phyloP scores from a whole-genome alignment of 92 coral and sea anemone species.

The Umimayanthus chanpuru region DNA sequence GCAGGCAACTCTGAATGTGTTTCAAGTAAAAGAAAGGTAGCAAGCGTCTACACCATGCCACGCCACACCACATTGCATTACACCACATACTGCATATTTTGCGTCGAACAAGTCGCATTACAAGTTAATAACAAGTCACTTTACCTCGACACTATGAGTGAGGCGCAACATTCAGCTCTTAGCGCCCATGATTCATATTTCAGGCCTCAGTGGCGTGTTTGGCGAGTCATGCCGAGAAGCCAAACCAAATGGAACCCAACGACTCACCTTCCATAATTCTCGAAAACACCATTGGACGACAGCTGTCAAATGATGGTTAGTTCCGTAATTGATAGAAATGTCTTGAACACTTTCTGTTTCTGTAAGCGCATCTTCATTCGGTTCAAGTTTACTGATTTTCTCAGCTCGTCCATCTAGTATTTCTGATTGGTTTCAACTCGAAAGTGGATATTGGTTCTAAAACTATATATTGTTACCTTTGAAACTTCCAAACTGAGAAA shows the following conservation, averaged over 20 bases:
- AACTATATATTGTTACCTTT: background rate
- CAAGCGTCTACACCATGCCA: background rate
- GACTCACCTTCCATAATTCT: background rate
- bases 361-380: background rate
- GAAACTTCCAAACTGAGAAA: background rate
- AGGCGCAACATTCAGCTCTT: background rate
- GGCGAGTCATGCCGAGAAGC: background rate
- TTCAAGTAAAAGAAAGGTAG: too few species aligned
- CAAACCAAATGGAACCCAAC: background rate
- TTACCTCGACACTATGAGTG: background rate
- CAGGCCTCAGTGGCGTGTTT: constrained; percentile 1
- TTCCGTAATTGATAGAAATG: background rate
- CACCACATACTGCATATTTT: background rate
- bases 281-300: constrained; percentile 22
- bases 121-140: background rate
- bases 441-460: background rate
- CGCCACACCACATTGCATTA: background rate
- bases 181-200: background rate
- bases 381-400: background rate
- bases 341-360: background rate
- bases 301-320: constrained; percentile 17
- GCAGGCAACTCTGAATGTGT: too few species aligned
- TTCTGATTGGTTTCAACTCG: background rate
- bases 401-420: background rate
- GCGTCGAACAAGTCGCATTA: background rate